Base-by-base conservation (phyloP, 2,888 invertebrate genomes). In the Dicyrtoma fusca region DNA sequence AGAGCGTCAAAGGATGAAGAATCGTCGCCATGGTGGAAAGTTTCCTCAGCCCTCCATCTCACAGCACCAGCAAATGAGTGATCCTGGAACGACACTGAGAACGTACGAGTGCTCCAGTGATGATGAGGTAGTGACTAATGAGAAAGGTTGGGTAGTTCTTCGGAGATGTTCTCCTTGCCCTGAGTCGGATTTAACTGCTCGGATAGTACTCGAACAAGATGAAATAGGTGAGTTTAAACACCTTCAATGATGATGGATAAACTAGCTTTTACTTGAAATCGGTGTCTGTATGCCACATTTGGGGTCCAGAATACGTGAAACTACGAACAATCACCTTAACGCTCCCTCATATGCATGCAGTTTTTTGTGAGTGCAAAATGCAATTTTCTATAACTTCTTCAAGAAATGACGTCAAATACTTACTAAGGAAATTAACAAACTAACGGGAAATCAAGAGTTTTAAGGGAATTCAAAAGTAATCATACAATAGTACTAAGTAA, bases 111-210 rank as follows among this genome's bases (percentile, higher is more conserved):
- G 44, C 42, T 21, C 4, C 13, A 42, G 57, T 17, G 44, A 23
- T 26, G 49, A 25, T 4, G 49, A 23, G 21, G 69, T 34, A 34
- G 8, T 8, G 8, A 34, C 34, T n/a, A 61, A 63, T 62, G 3
- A 70, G 47, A 55, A 65, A 51, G 49, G 73, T 53, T 26, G 55
- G 63, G 11, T 64, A 62, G 68, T 65, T 66, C n/a, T 62, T 61
- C 42, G 51, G 19, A n/a, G 45, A 42, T 4, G 6, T 1, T 53
- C 57, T 42, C 34, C n/a, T 11, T n/a, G 23, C 10, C 6, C 47
- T 21, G 68, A 57, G 11, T 68, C 68, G n/a, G 68, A 68, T 21
- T 17, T 17, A 1, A 19, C 42, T 19, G 42, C 57, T 23, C 23
- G 23, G 4, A 4, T 34, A 34, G 34, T 34, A 34, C 8, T 34